Conservation (phyloP, 2,888 invertebrate species). For the Shargacucullia verbasci region DNA sequence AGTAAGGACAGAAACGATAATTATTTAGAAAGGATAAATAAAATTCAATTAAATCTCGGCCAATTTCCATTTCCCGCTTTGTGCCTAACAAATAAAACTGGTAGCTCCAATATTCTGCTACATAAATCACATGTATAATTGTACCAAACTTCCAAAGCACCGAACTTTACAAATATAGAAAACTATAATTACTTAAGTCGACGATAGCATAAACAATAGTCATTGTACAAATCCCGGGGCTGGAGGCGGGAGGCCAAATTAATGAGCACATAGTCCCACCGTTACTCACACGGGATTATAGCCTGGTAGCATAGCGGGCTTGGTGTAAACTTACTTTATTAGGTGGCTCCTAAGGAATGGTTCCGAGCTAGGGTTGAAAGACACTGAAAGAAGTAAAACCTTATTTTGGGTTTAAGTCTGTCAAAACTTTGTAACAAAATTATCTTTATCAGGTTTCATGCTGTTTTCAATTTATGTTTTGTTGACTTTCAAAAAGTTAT, state of each 20-base stretch:
- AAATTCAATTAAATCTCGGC: too few species aligned
- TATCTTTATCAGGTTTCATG: too few species aligned
- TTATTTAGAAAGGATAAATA: too few species aligned
- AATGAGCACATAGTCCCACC: slow-evolving; percentile 68
- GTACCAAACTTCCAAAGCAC: slow-evolving; percentile 24
- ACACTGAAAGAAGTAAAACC: neutral
- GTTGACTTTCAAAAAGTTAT: too few species aligned
- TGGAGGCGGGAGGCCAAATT: slow-evolving; percentile 73
- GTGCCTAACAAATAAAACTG: neutral
- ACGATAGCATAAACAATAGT: slow-evolving; percentile 79
- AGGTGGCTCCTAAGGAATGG: slow-evolving; percentile 38
- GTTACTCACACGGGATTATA: slow-evolving; percentile 78
- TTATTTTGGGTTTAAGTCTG: neutral
- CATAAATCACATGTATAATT: slow-evolving; percentile 15
- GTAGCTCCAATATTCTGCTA: neutral
- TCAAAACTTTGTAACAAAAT: too few species aligned
- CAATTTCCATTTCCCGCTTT: too few species aligned
- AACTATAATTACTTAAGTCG: slow-evolving; percentile 72
- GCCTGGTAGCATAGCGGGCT: slow-evolving; percentile 52
- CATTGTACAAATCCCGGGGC: slow-evolving; percentile 78
- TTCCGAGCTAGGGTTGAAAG: slow-evolving; percentile 23
- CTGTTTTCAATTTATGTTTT: too few species aligned
- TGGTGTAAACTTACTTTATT: slow-evolving; percentile 73
- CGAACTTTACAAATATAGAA: slow-evolving; percentile 43
- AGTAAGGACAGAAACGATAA: too few species aligned